Conservation (phyloP, 1,140 invertebrate species). For the Neotoxoptera formosana region DNA sequence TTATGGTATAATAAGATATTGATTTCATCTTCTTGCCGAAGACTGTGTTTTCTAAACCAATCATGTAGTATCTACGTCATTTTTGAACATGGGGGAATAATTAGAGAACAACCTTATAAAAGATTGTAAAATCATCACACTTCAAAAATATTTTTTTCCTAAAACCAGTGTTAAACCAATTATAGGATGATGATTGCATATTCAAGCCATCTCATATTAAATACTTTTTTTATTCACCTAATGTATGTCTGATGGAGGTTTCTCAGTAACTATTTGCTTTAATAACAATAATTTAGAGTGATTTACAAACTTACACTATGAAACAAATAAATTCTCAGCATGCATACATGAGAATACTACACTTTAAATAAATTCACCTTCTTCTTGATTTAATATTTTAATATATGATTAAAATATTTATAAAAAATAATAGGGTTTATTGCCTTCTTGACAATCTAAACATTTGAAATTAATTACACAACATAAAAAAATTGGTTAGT, state of each 20-base stretch:
- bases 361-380: background rate
- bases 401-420: background rate
- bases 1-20: too few species aligned
- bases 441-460: background rate
- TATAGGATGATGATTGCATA: too few species aligned
- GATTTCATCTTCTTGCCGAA: too few species aligned
- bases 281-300: too few species aligned
- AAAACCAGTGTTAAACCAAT: background rate
- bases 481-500: slow-evolving; percentile 5
- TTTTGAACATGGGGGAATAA: background rate
- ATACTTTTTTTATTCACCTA: too few species aligned
- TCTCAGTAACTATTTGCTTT: too few species aligned
- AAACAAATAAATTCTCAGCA: background rate
- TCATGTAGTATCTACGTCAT: background rate
- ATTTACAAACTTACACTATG: background rate
- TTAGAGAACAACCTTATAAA: background rate
- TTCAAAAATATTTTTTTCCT: background rate
- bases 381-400: background rate
- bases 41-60: too few species aligned
- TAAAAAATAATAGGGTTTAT: background rate
- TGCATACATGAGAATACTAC: background rate
- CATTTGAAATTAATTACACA: background rate
- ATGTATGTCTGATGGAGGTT: too few species aligned
- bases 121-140: background rate
- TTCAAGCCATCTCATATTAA: too few species aligned